Conservation (phyloP, 2,888 invertebrate species). For the Spicauda simplicius region DNA sequence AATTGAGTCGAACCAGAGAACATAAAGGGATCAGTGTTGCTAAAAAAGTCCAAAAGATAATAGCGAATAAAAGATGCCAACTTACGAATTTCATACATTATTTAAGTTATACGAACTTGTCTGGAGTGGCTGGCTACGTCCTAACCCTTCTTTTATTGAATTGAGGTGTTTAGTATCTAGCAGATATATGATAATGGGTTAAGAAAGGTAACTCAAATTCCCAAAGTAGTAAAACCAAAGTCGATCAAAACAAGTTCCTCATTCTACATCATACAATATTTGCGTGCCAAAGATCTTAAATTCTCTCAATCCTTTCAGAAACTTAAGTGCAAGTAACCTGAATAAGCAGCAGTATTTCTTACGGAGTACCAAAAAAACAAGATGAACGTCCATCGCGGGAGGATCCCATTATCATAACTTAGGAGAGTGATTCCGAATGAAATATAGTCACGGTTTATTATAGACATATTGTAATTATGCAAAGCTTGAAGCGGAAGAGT, state of each 20-base stretch:
- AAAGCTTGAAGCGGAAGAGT: constrained; percentile 44
- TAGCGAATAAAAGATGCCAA: too few species aligned
- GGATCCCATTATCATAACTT: constrained; percentile 66
- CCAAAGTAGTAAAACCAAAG: too few species aligned
- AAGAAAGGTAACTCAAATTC: too few species aligned
- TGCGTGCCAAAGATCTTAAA: not conserved
- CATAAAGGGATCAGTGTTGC: too few species aligned
- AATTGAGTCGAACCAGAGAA: too few species aligned
- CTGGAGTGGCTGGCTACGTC: too few species aligned
- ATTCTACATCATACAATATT: not conserved
- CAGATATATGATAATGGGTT: too few species aligned
- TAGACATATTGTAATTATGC: constrained; percentile 60
- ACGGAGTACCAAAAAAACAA: constrained; percentile 44
- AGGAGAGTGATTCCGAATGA: constrained; percentile 58
- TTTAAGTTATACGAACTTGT: too few species aligned
- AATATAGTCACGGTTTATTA: constrained; percentile 54
- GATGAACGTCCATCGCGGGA: constrained; percentile 56
- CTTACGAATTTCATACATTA: too few species aligned
- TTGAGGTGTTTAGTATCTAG: too few species aligned
- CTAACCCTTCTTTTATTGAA: too few species aligned
- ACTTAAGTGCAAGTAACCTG: constrained; percentile 11
- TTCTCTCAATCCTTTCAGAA: constrained; percentile 24
- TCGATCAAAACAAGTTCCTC: not conserved
- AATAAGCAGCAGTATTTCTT: constrained; percentile 13
- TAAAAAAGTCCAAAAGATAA: too few species aligned